Evolutionary conservation across 1,140 invertebrate genomes (phyloP).

Genomic region (Cepaea nemoralis): DNA sequence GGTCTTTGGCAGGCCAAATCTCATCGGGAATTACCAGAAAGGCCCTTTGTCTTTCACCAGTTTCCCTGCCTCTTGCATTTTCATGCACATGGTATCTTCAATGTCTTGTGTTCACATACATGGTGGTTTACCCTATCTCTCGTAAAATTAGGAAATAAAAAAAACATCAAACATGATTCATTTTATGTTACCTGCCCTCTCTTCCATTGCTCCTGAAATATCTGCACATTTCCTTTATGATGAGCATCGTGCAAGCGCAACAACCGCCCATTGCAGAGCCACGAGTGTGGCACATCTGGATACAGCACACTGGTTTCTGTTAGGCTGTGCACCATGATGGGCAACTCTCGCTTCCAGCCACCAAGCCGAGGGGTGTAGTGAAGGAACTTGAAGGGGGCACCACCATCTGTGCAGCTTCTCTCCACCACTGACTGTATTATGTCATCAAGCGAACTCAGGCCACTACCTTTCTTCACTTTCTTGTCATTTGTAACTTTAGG

Average conservation of each 20-base stretch:
- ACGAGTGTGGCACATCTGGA: constrained; percentile 75
- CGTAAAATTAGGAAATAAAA: no score
- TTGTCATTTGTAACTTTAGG: constrained; percentile 67
- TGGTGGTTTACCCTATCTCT: no score
- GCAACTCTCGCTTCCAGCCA: constrained; percentile 74
- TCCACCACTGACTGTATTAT: constrained; percentile 87
- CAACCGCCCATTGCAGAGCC: constrained; percentile 90
- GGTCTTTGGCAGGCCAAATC: no score
- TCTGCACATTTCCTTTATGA: constrained; percentile 85
- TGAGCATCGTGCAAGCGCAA: constrained; percentile 87
- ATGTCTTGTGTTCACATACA: no score
- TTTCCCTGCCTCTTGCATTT: no score
- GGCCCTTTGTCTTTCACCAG: no score
- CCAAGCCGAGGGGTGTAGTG: constrained; percentile 79
- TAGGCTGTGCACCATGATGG: constrained; percentile 87
- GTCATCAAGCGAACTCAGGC: constrained; percentile 78
- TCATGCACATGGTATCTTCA: no score
- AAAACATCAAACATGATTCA: no score
- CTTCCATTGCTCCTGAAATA: constrained; percentile 97
- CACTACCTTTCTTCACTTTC: constrained; percentile 74
- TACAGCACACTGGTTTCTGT: constrained; percentile 88
- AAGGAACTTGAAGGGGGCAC: constrained; percentile 74
- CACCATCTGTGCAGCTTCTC: constrained; percentile 74
- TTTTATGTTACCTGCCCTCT: constrained; percentile 78
- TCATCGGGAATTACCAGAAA: no score